Evolutionary conservation across 92 coral and sea anemone species (phyloP).

Genomic region (Desmophyllum pertusum): DNA sequence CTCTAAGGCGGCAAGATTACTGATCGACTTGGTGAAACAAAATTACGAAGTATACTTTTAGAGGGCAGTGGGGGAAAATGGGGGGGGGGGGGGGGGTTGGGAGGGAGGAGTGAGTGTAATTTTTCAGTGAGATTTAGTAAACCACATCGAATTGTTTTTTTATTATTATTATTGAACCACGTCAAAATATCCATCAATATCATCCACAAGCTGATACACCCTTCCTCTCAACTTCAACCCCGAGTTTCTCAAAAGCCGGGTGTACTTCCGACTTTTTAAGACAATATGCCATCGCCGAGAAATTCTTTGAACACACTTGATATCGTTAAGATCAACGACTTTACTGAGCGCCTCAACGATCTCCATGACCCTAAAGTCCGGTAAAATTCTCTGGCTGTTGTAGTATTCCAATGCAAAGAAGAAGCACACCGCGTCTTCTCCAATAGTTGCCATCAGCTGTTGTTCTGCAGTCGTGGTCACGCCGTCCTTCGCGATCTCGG

Average conservation of each 20-base stretch:
- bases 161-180: conserved; percentile 25
- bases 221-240: conserved; percentile 85
- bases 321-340: conserved; percentile 69
- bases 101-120: too few relatives aligned
- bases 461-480: background rate
- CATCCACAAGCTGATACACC: conserved; percentile 76
- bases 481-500: background rate
- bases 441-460: background rate
- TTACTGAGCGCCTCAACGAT: conserved; percentile 75
- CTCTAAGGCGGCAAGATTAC: too few relatives aligned
- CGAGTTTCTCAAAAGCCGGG: conserved; percentile 36
- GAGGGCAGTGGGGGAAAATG: too few relatives aligned
- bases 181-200: conserved; percentile 73
- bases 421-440: conserved; percentile 87
- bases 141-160: background rate
- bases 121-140: too few relatives aligned
- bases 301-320: conserved; percentile 88
- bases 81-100: too few relatives aligned
- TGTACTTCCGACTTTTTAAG: conserved; percentile 72
- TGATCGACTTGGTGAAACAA: too few relatives aligned
- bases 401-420: conserved; percentile 85
- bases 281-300: conserved; percentile 87
- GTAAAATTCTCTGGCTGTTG: conserved; percentile 70
- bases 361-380: conserved; percentile 86
- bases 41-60: too few relatives aligned